Conservation (phyloP, 2,113 vertebrate species). For the Ameiurus melas region DNA sequence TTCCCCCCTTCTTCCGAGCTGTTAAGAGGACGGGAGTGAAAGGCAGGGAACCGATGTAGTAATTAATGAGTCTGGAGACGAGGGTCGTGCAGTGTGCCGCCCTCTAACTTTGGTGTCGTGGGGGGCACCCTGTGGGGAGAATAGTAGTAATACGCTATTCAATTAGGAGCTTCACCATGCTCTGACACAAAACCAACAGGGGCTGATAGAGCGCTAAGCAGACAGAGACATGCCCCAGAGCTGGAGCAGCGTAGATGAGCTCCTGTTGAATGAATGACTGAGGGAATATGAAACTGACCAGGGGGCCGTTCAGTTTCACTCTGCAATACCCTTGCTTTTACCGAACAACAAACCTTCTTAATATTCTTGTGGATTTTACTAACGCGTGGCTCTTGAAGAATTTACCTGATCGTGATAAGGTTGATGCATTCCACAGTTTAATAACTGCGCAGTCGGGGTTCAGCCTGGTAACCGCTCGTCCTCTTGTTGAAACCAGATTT, state of each 20-base stretch:
- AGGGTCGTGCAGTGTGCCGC: constrained; percentile 51
- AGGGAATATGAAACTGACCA: constrained; percentile 33
- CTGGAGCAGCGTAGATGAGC: constrained; percentile 37
- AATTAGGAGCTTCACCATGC: constrained; percentile 56
- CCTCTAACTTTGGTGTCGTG: constrained; percentile 53
- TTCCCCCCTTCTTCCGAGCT: neutral
- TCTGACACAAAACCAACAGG: constrained; percentile 52
- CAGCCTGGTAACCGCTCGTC: constrained; percentile 18
- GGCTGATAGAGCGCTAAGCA: constrained; percentile 53
- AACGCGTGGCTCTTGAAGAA: neutral
- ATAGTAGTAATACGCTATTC: constrained; percentile 57
- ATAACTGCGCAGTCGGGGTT: constrained; percentile 5
- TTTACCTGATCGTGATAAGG: neutral
- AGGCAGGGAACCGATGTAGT: constrained; percentile 58
- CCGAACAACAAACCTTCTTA: constrained; percentile 1
- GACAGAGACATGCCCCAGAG: constrained; percentile 47
- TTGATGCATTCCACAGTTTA: constrained; percentile 1
- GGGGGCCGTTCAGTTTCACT: constrained; percentile 43
- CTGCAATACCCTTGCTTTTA: neutral
- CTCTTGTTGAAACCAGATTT: neutral
- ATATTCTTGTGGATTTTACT: neutral
- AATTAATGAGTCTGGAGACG: constrained; percentile 61
- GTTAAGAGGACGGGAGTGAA: constrained; percentile 53
- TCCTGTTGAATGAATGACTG: constrained; percentile 37
- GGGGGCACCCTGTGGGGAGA: constrained; percentile 46